Conservation (phyloP, 1,140 invertebrate species). For the Metaphire vulgaris region DNA sequence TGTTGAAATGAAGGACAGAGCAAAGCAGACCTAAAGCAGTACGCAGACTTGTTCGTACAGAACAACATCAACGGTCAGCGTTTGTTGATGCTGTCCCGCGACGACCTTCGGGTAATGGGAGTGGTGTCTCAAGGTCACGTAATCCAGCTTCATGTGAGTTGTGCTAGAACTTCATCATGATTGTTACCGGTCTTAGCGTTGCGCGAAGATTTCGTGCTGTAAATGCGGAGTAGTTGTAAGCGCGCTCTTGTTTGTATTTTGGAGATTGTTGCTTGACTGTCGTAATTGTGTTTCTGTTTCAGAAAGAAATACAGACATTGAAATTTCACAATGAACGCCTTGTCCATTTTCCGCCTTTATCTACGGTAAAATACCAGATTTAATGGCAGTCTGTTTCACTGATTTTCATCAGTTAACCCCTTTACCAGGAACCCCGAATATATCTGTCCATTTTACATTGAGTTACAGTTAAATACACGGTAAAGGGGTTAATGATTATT, state of each 20-base stretch:
- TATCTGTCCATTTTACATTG: too few relatives aligned
- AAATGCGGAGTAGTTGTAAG: too few relatives aligned
- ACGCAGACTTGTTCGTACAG: slow-evolving; percentile 47
- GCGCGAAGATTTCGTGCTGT: too few relatives aligned
- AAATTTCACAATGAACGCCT: slow-evolving; percentile 44
- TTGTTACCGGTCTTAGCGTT: too few relatives aligned
- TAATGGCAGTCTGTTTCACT: neutral
- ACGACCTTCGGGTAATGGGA: slow-evolving; percentile 47
- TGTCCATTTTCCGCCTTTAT: slow-evolving; percentile 45
- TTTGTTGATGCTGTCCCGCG: slow-evolving; percentile 42
- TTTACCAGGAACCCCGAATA: too few relatives aligned
- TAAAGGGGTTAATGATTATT: too few relatives aligned
- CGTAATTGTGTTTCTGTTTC: slow-evolving; percentile 16
- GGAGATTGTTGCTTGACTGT: too few relatives aligned
- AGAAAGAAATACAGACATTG: slow-evolving; percentile 48
- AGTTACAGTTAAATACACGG: too few relatives aligned
- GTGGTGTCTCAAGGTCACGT: slow-evolving; percentile 49
- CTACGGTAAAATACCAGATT: slow-evolving; percentile 31
- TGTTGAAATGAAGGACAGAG: slow-evolving; percentile 36
- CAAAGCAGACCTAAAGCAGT: slow-evolving; percentile 43
- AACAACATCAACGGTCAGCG: slow-evolving; percentile 50
- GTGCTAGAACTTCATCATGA: neutral
- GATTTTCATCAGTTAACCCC: too few relatives aligned
- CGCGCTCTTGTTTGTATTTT: too few relatives aligned
- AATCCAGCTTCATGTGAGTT: slow-evolving; percentile 44